A percentile compares a stretch with the other conserved stretches of the same genome.
Conservation (phyloP, 35 echinoderm and acorn worm species). For the Acanthaster planci region DNA sequence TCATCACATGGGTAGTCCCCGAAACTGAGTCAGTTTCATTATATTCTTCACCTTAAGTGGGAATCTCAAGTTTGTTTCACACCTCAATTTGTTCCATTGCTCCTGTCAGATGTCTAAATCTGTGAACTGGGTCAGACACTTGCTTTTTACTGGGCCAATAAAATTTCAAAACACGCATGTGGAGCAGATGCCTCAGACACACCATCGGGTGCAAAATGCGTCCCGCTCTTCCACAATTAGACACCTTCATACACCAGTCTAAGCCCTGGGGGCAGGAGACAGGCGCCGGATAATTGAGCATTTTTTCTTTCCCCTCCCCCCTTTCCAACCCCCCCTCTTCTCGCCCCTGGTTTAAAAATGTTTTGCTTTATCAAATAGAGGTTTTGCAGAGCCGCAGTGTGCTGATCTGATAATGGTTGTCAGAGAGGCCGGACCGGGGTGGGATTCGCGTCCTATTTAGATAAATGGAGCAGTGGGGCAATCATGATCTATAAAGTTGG, state of each 20-base stretch:
- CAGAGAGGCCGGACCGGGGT: not conserved
- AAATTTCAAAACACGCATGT: not conserved
- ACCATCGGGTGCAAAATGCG: not conserved
- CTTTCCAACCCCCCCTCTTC: not conserved
- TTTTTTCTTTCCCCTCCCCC: not conserved
- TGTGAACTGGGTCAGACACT: slow-evolving; percentile 4
- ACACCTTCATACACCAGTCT: not conserved
- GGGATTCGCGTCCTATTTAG: slow-evolving; percentile 7
- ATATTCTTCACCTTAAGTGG: too few relatives aligned
- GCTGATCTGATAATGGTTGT: slow-evolving; percentile 18
- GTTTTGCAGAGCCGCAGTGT: not conserved
- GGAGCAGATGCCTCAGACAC: slow-evolving; percentile 7
- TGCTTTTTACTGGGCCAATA: slow-evolving; percentile 16
- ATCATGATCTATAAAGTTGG: not conserved
- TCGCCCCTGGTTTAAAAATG: not conserved
- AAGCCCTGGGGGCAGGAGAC: not conserved
- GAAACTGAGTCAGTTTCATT: too few relatives aligned
- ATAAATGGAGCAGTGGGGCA: not conserved
- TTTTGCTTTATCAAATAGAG: slow-evolving; percentile 25
- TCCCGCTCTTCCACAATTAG: slow-evolving; percentile 12
- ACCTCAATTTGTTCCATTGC: too few relatives aligned
- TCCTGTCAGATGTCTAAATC: not conserved
- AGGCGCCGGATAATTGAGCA: slow-evolving; percentile 8
- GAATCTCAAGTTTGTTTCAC: too few relatives aligned
- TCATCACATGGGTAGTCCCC: too few relatives aligned